phyloP scores from a whole-genome alignment of 2,888 invertebrate species.

The Nemurella pictetii region DNA sequence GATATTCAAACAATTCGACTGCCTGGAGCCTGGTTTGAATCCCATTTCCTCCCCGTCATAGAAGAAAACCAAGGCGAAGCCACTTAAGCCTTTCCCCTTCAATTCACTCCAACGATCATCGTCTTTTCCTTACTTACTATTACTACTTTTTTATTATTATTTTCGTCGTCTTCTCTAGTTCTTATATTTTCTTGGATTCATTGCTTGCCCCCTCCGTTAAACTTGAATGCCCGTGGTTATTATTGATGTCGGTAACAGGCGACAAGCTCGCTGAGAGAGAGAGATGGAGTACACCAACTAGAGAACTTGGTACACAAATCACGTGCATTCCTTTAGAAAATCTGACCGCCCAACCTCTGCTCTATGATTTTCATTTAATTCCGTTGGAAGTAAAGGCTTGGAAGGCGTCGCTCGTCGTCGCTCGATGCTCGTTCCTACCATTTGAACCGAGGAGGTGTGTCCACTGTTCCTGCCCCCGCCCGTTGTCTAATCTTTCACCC shows the following conservation, averaged over 20 bases:
- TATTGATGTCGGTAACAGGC: conserved; percentile 32
- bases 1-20: conserved; percentile 32
- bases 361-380: conserved; percentile 39
- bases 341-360: conserved; percentile 39
- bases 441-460: conserved; percentile 36
- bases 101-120: conserved; percentile 30
- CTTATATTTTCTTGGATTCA: conserved; percentile 31
- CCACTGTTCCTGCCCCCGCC: conserved; percentile 25
- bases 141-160: conserved; percentile 20
- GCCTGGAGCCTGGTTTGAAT: conserved; percentile 26
- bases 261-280: conserved; percentile 21
- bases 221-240: conserved; percentile 30
- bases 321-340: conserved; percentile 43
- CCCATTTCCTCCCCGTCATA: conserved; percentile 22
- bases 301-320: conserved; percentile 46
- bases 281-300: neutral
- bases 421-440: conserved; percentile 4
- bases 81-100: conserved; percentile 32
- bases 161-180: conserved; percentile 25
- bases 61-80: conserved; percentile 26
- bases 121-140: conserved; percentile 27
- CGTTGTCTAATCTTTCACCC: conserved; percentile 33
- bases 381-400: conserved; percentile 27
- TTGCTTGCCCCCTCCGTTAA: conserved; percentile 11
- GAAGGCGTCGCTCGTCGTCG: conserved; percentile 25